Evolutionary conservation across 2,797 vertebrate genomes (phyloP).

Genomic region (Crocidura indochinensis): DNA sequence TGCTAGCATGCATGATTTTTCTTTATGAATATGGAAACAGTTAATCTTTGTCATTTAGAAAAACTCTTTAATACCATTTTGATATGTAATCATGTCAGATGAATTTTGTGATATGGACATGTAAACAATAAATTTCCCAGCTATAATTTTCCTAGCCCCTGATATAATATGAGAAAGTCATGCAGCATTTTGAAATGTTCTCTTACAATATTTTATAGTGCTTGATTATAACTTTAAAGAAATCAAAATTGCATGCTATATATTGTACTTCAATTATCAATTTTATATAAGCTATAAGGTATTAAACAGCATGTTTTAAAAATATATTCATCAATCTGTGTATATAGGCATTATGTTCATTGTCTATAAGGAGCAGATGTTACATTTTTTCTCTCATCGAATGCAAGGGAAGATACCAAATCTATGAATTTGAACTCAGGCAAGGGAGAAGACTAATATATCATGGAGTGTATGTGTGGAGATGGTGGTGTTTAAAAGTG

Average conservation of each 20-base stretch:
- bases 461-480: not conserved
- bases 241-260: not conserved
- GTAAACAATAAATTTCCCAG: not conserved
- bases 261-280: too few species aligned
- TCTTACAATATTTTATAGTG: slow-evolving; percentile 13
- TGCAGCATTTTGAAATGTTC: slow-evolving; percentile 30
- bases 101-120: slow-evolving; percentile 46
- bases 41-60: slow-evolving; percentile 49
- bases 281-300: too few species aligned
- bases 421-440: not conserved
- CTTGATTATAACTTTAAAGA: slow-evolving; percentile 21
- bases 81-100: slow-evolving; percentile 16
- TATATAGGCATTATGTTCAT: too few species aligned
- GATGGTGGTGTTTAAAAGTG: not conserved
- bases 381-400: not conserved
- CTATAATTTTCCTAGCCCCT: not conserved
- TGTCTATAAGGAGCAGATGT: not conserved
- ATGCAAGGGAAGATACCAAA: not conserved
- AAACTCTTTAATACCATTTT: slow-evolving; percentile 20
- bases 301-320: not conserved
- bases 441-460: not conserved
- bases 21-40: not conserved
- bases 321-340: not conserved
- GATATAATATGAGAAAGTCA: not conserved
- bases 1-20: slow-evolving; percentile 18